Evolutionary conservation across 2,113 vertebrate genomes (phyloP).

Genomic region (Brachypteracias leptosomus): DNA sequence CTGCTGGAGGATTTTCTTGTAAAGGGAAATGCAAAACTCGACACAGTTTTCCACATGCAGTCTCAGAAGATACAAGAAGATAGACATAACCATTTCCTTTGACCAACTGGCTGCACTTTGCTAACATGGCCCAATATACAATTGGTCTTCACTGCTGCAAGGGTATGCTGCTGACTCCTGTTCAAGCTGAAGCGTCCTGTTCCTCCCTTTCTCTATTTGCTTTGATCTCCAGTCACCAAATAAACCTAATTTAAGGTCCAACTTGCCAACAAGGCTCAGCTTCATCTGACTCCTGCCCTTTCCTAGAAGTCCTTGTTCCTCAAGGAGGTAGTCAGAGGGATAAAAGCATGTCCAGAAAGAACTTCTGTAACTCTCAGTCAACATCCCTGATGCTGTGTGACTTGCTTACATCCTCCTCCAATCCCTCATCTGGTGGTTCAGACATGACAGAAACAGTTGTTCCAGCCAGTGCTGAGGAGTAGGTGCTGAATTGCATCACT

Average conservation of each 20-base stretch:
- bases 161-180: background rate
- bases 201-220: background rate
- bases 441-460: background rate
- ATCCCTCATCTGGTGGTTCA: background rate
- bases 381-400: background rate
- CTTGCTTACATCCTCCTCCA: background rate
- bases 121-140: background rate
- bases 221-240: background rate
- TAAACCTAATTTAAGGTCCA: background rate
- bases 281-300: background rate
- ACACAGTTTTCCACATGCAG: background rate
- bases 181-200: background rate
- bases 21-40: background rate
- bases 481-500: background rate
- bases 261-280: background rate
- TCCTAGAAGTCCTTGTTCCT: background rate
- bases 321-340: background rate
- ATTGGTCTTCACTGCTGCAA: background rate
- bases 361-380: background rate
- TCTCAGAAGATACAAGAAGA: background rate
- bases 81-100: background rate
- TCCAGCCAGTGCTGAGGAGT: background rate
- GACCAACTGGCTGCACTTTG: background rate
- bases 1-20: background rate
- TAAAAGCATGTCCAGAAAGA: background rate